Percentiles rank a stretch among this genome's conserved stretches.
Conservation (phyloP, 2,113 vertebrate genomes). For the Bagarius yarrelli region DNA sequence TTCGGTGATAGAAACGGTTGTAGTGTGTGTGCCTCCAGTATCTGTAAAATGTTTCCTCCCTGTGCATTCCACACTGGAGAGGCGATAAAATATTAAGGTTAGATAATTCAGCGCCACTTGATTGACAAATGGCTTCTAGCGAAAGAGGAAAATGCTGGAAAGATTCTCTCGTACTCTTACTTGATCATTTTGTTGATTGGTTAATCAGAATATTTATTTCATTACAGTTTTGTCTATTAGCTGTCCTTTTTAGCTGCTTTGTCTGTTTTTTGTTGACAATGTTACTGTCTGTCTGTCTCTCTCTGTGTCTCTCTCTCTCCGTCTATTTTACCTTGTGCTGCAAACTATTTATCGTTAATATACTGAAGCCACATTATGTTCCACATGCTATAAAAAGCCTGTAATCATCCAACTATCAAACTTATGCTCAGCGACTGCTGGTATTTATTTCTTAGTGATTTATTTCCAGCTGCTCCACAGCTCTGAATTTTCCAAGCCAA, state of each 20-base stretch:
- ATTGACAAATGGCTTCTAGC: conserved; percentile 42
- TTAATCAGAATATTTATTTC: conserved; percentile 12
- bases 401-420: conserved; percentile 22
- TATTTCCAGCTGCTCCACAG: conserved; percentile 57
- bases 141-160: conserved; percentile 46
- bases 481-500: conserved; percentile 57
- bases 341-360: conserved; percentile 23
- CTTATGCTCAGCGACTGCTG: conserved; percentile 36
- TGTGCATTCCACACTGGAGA: conserved; percentile 50
- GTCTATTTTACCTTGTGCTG: conserved; percentile 7
- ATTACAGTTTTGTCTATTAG: too few relatives aligned
- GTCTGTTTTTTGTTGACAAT: too few relatives aligned
- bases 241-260: too few relatives aligned
- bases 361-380: conserved; percentile 43
- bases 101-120: conserved; percentile 56
- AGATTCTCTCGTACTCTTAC: conserved; percentile 34
- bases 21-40: conserved; percentile 28
- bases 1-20: neutral
- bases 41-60: conserved; percentile 54
- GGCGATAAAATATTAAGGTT: conserved; percentile 40
- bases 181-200: neutral
- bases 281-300: conserved; percentile 28
- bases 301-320: conserved; percentile 8
- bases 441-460: conserved; percentile 64
- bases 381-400: conserved; percentile 57